Conservation (phyloP, 2,113 vertebrate genomes). For the Pachypanchax playfairii region DNA sequence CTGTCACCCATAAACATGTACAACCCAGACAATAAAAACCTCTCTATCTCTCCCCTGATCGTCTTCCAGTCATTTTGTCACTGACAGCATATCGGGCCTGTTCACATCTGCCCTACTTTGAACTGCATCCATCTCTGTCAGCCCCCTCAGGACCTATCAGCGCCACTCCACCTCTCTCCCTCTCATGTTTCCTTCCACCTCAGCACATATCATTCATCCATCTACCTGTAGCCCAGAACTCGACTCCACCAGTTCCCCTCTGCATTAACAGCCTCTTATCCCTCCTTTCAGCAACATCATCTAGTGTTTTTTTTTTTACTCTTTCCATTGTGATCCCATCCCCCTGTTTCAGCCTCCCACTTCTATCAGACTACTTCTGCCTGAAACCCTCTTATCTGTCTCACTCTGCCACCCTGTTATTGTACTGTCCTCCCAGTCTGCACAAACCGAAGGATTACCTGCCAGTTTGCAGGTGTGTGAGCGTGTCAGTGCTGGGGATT, state of each 20-base stretch:
- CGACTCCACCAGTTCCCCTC: constrained; percentile 43
- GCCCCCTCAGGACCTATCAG: constrained; percentile 57
- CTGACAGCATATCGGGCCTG: constrained; percentile 35
- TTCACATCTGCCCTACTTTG: constrained; percentile 53
- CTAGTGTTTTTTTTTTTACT: constrained; percentile 40
- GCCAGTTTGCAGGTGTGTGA: constrained; percentile 50
- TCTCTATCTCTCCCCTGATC: constrained; percentile 9
- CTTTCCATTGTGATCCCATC: constrained; percentile 29
- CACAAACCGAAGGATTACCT: constrained; percentile 48
- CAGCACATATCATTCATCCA: constrained; percentile 60
- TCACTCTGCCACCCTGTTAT: constrained; percentile 58
- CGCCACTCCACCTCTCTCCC: constrained; percentile 50
- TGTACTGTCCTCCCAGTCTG: constrained; percentile 37
- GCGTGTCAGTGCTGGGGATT: constrained; percentile 12
- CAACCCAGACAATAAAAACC: not conserved
- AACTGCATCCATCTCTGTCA: constrained; percentile 65
- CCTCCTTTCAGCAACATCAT: constrained; percentile 62
- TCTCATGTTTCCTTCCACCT: constrained; percentile 56
- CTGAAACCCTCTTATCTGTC: constrained; percentile 61
- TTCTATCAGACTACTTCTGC: constrained; percentile 60
- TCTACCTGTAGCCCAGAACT: constrained; percentile 66
- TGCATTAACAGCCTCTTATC: constrained; percentile 70
- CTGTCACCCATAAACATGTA: no score
- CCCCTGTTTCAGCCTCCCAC: constrained; percentile 52
- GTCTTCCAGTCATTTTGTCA: constrained; percentile 31